Evolutionary conservation across 1,140 invertebrate genomes (phyloP).

Genomic region (Aphaenogaster floridana): DNA sequence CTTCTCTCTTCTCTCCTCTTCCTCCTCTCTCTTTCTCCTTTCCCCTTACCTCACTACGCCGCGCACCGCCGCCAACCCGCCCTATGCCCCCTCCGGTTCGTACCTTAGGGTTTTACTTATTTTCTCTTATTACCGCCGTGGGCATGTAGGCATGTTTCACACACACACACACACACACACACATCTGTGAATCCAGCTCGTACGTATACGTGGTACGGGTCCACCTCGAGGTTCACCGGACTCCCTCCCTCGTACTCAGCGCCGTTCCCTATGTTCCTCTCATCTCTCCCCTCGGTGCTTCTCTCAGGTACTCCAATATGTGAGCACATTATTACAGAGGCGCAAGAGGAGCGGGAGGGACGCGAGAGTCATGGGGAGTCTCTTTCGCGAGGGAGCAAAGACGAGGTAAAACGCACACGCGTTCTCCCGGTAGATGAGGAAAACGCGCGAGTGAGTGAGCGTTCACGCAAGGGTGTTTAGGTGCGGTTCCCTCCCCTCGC

Average conservation of each 20-base stretch:
- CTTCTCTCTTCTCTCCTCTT: background rate
- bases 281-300: slow-evolving; percentile 42
- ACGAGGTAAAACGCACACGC: slow-evolving; percentile 72
- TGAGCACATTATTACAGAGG: slow-evolving; percentile 77
- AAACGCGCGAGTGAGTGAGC: slow-evolving; percentile 74
- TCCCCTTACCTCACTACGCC: slow-evolving; percentile 38
- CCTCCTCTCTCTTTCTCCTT: slow-evolving; percentile 21
- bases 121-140: slow-evolving; percentile 84
- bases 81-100: slow-evolving; percentile 80
- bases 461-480: slow-evolving; percentile 84
- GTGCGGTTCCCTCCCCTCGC: slow-evolving; percentile 74
- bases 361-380: slow-evolving; percentile 52
- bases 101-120: slow-evolving; percentile 83
- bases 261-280: slow-evolving; percentile 37
- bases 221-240: slow-evolving; percentile 69
- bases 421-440: slow-evolving; percentile 66
- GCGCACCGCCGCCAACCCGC: slow-evolving; percentile 63
- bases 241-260: slow-evolving; percentile 49
- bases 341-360: slow-evolving; percentile 51
- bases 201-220: slow-evolving; percentile 63
- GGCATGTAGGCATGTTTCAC: slow-evolving; percentile 78
- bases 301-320: slow-evolving; percentile 77
- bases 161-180: slow-evolving; percentile 64
- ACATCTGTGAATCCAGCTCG: slow-evolving; percentile 52
- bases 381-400: slow-evolving; percentile 64